Evolutionary conservation across 2,113 vertebrate genomes (phyloP).

Genomic region (Pristiophorus japonicus): DNA sequence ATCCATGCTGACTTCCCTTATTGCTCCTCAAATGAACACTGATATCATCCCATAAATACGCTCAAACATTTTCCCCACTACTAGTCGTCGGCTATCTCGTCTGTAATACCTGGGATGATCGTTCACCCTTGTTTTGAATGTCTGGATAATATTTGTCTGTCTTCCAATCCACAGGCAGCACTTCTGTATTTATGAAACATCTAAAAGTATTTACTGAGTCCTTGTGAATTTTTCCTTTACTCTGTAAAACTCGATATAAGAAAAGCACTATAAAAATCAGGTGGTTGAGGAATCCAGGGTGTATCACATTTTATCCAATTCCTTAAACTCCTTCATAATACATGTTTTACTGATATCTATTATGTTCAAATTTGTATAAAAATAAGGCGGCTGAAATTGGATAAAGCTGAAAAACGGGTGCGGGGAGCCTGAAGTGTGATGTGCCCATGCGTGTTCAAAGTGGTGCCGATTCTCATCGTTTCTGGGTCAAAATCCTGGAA

Average conservation of each 20-base stretch:
- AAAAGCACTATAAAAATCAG: neutral
- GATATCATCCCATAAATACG: neutral
- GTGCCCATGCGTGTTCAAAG: no score
- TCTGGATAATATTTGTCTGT: neutral
- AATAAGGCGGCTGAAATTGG: no score
- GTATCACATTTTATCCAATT: no score
- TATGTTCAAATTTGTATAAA: no score
- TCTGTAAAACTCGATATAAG: no score
- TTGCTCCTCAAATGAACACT: neutral
- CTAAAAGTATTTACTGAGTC: neutral
- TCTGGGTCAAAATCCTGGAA: no score
- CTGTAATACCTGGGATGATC: neutral
- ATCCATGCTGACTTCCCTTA: neutral
- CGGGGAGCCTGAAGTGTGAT: no score
- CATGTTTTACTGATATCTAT: no score
- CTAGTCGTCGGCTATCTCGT: neutral
- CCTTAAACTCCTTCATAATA: no score
- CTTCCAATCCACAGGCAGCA: neutral
- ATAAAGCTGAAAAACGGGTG: no score
- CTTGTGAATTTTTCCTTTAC: neutral
- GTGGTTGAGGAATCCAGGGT: no score
- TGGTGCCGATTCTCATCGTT: no score
- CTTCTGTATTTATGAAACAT: neutral
- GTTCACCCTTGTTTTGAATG: neutral
- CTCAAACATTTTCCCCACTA: neutral